Evolutionary conservation across 2,113 vertebrate genomes (phyloP), one percentile per base, ranked within the genome.

Genomic region (Phrynosoma blainvillii): DNA sequence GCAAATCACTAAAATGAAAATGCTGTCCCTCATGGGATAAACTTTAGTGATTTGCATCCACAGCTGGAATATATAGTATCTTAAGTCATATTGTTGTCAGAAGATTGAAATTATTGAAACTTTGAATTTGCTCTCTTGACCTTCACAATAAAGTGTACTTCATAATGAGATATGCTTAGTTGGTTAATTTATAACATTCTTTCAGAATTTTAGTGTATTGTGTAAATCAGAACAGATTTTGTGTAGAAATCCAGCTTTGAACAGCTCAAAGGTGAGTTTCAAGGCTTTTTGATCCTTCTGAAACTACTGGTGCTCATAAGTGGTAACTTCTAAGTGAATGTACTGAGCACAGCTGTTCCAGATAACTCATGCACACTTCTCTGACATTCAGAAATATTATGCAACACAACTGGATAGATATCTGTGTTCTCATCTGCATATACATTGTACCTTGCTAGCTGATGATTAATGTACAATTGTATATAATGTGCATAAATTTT

Each of bases 101-200:
- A 96, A 92, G 85, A 95, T 94, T 94, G 90, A 89, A 97, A 96
- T 94, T 88, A 83, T 21, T 88, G 87, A 84, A 88, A 78, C 47
- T 88, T 95, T 96, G 96, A 97, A 96, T 96, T 94, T 97, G 96
- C 96, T 97, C 94, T 96, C 96, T 96, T 89, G 94, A 97, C 95
- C 96, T 96, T 96, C 96, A 96, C 96, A 97, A 97, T 97, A 97
- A 97, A 97, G 96, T 97, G 96, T 97, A 97, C 96, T 97, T 97
- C 97, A 95, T 96, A 97, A 94, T 96, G 96, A 93, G 42, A 93
- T 86, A 95, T 96, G 96, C 96, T 97, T 95, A 94, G 96, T 95
- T 95, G 96, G 95, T 96, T 96, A 96, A 92, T 96, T 97, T 91
- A 94, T 96, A 93, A 84, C 92, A 89, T 14, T 0, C 9, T 2